phyloP scores from a whole-genome alignment of 2,888 invertebrate species.

The Furcula furcula region DNA sequence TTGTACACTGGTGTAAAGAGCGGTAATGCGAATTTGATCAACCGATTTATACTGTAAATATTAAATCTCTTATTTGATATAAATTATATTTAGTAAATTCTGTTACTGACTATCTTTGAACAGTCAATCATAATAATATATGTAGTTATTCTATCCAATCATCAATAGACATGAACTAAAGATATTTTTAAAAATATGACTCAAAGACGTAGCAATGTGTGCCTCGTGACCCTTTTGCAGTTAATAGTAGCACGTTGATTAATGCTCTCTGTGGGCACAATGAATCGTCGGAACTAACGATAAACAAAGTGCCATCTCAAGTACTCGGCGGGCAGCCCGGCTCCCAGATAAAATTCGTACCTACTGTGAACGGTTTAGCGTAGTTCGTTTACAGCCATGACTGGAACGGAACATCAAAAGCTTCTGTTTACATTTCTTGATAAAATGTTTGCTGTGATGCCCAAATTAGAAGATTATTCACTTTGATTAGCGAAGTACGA shows the following conservation, averaged over 20 bases:
- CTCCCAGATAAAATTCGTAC: constrained; percentile 32
- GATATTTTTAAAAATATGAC: constrained; percentile 11
- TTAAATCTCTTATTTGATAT: no score
- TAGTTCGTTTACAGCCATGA: constrained; percentile 4
- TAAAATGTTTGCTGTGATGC: no score
- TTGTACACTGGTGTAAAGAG: constrained; percentile 15
- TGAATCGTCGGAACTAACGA: constrained; percentile 39
- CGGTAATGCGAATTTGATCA: no score
- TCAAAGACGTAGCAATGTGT: constrained; percentile 19
- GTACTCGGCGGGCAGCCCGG: constrained; percentile 27
- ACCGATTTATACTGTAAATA: no score
- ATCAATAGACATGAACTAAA: not conserved
- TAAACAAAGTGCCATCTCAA: constrained; percentile 42
- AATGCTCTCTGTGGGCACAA: constrained; percentile 37
- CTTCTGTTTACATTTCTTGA: no score
- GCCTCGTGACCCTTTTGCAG: constrained; percentile 17
- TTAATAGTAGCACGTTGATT: constrained; percentile 32
- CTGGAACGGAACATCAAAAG: no score
- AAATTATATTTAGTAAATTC: not conserved
- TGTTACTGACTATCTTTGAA: no score
- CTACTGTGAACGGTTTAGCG: constrained; percentile 32
- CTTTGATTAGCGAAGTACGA: no score
- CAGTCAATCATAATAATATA: no score
- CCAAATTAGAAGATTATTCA: no score
- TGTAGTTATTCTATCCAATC: not conserved